phyloP scores from a whole-genome alignment of 2,797 vertebrate species.

The Euphonia xanthogaster region DNA sequence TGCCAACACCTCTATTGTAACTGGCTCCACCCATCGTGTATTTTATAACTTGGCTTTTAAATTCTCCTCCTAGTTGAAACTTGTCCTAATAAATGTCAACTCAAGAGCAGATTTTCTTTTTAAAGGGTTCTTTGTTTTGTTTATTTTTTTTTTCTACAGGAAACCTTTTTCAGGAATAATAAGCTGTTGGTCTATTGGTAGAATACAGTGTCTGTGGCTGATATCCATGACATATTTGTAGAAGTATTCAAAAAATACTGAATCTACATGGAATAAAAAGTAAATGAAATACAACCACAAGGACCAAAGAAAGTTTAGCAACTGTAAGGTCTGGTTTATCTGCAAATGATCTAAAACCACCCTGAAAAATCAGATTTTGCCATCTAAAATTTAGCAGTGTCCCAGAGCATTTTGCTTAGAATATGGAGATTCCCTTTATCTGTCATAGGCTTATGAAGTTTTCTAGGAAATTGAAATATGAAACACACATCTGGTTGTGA shows the following conservation, averaged over 20 bases:
- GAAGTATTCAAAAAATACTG: background rate
- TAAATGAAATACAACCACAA: background rate
- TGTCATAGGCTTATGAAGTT: background rate
- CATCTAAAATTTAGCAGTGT: background rate
- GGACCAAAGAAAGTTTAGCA: background rate
- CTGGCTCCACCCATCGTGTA: background rate
- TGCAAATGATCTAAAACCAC: background rate
- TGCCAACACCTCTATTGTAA: constrained; percentile 24
- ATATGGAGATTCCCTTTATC: background rate
- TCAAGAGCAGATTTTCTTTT: background rate
- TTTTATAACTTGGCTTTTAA: background rate
- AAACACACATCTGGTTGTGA: background rate
- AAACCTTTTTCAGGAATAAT: background rate
- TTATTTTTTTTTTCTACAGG: background rate
- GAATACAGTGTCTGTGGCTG: background rate
- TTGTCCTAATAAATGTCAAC: constrained; percentile 17
- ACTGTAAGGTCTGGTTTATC: background rate
- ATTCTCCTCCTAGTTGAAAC: constrained; percentile 25
- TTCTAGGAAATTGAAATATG: background rate
- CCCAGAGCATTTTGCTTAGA: background rate
- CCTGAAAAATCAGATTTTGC: background rate
- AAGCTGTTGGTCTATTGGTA: background rate
- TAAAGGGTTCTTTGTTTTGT: background rate
- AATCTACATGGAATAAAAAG: background rate
- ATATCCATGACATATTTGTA: background rate